Evolutionary conservation across 2,113 vertebrate genomes (phyloP), one percentile per base, ranked within the genome.

Genomic region (Gracilinanus agilis): DNA sequence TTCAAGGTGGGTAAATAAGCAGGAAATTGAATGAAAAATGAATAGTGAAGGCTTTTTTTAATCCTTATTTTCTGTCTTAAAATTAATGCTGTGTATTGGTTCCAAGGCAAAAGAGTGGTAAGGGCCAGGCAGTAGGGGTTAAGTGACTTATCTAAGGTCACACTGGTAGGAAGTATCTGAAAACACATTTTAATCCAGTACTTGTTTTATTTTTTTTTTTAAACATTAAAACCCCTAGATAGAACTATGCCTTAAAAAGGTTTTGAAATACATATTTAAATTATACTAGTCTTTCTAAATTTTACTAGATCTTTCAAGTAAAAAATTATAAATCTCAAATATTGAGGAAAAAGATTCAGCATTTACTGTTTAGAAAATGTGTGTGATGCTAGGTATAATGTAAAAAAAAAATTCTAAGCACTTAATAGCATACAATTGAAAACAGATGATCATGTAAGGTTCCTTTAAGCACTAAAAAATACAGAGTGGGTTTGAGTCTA

Each of bases 261-360:
- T 55, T 93, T 54, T 91, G 29, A 91, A 40, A 94, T 27, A 3
- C 12, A 55, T 8, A 16, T 91, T 24, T 91, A 61, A 95, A 91
- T 75, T 96, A 49, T 21, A 96, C 49, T 53, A 91, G 16, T 24
- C n/a, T 94, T 25, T 24, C 24, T 55, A 89, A 75, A 75, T n/a
- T n/a, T n/a, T n/a, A n/a, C n/a, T n/a, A n/a, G 16, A 40, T 7
- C 13, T 40, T 75, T 75, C 16, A 75, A n/a, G 16, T 7, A 75
- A 75, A 67, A 75, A 49, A 49, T 49, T 49, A 49, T 49, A 3
- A 49, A n/a, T 21, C 16, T n/a, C 61, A n/a, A 2, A 13, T 19
- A n/a, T 40, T 34, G 6, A n/a, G 16, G 67, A 75, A 75, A 75
- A 75, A 49, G 49, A 3, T 49, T 40, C n/a, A 75, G 67, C 34